Base-by-base conservation (phyloP, 2,797 vertebrate species). In the Betta splendens region DNA sequence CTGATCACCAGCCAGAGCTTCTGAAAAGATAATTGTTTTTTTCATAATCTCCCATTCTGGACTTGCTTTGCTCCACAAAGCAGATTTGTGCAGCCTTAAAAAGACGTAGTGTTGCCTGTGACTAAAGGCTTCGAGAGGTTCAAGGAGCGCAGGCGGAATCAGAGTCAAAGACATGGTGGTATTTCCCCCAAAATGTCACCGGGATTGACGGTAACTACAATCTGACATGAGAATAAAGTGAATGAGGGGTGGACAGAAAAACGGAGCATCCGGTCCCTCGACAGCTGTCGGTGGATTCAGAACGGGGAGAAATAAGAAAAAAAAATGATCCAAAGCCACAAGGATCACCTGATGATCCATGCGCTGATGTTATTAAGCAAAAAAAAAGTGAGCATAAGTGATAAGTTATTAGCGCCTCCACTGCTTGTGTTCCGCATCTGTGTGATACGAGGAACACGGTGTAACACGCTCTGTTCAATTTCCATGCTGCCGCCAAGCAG, bases 171-270 rank as follows among this genome's bases (percentile, higher is more conserved):
- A 70, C 57, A 15, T 9, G 6, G 53, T 77, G 70, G 55, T 63
- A 70, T 84, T 86, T 85, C 45, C 31, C 0, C 28, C 59, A 63
- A 81, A 85, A 82, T 84, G 74, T 80, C 79, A 85, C 25, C 47
- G 60, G 69, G 72, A 81, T 72, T 87, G 66, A 86, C 73, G 72
- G 18, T 25, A 35, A 29, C 48, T 42, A 35, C 20, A 26, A 38
- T 52, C 46, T 59, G 38, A 57, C 51, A 79, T 58, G 13, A 22
- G 35, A 2, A 10, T 33, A 47, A 43, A 29, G 18, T 33, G 46
- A 47, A 58, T 21, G 28, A 42, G 48, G 49, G 55, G 37, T 15
- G 26, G 58, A 65, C 28, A 62, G 70, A 62, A 45, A 39, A 53
- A 35, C 39, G 32, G 4, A 36, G 11, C 53, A 54, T 74, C 75